Base-by-base conservation (phyloP, 2,113 vertebrate species). In the Stercorarius parasiticus region DNA sequence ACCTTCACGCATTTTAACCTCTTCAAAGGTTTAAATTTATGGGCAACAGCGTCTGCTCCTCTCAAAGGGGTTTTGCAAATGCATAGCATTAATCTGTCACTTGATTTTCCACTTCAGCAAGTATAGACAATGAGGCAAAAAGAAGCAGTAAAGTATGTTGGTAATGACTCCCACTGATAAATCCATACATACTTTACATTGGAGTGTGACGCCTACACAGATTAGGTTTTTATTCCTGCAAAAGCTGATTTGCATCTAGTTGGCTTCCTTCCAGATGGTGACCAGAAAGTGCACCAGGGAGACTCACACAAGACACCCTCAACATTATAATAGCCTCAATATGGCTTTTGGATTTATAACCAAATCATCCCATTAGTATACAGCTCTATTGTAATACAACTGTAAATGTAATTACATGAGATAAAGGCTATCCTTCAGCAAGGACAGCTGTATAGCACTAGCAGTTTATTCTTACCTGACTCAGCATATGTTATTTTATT, bases 21-120 rank as follows among this genome's bases (percentile, higher is more conserved):
- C 58, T 70, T 69, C 59, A 81, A 67, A 92, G 26, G 25, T 78
- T 88, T 66, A 62, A 94, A 77, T 96, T 92, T 89, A 82, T 40
- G n/a, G 78, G 58, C 29, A 70, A 72, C 70, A 78, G 80, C 23
- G n/a, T 58, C 72, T 90, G 50, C 52, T 97, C 50, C 72, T 97
- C 91, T 94, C 86, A 73, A 43, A 90, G 20, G 42, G 43, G 27
- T 81, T 95, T 89, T 86, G 84, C 69, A 90, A 80, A 50, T 5
- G 25, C 34, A 47, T 16, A 82, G 40, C 53, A 93, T 97, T 94
- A 97, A 95, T 92, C 78, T 85, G 70, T 55, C 93, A 86, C 72
- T 96, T 97, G 96, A 96, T 97, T 98, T 98, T 97, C 95, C 93
- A 90, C 96, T 92, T 94, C 90, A 98, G 52, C 50, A 95, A 88